Conservation (phyloP, 2,888 invertebrate species). For the Pharmacophagus antenor region DNA sequence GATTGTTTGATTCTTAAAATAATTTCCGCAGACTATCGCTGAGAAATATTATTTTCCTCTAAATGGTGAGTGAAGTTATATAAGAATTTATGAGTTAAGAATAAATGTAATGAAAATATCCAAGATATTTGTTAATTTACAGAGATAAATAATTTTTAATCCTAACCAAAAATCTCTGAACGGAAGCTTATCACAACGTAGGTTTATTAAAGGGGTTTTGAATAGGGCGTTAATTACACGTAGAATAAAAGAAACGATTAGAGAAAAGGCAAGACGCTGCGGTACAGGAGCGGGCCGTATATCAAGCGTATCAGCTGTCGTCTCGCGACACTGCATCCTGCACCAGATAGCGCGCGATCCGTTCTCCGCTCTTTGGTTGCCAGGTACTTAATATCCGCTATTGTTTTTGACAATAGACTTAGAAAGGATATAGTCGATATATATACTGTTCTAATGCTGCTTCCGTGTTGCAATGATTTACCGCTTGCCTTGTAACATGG, state of each 20-base stretch:
- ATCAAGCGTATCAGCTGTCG: slow-evolving; percentile 62
- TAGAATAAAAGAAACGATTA: slow-evolving; percentile 29
- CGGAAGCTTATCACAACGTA: not conserved
- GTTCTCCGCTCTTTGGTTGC: slow-evolving; percentile 49
- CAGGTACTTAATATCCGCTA: slow-evolving; percentile 26
- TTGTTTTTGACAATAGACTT: slow-evolving; percentile 17
- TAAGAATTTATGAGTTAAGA: too few species aligned
- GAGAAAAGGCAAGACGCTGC: slow-evolving; percentile 51
- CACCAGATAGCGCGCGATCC: slow-evolving; percentile 54
- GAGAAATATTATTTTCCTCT: too few species aligned
- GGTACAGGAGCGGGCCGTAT: slow-evolving; percentile 64
- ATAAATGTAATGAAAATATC: too few species aligned
- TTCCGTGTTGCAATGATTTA: too few species aligned
- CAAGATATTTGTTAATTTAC: too few species aligned
- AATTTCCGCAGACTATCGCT: too few species aligned
- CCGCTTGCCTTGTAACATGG: too few species aligned
- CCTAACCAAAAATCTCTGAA: too few species aligned
- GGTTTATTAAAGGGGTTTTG: slow-evolving; percentile 26
- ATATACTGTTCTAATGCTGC: too few species aligned
- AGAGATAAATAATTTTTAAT: too few species aligned
- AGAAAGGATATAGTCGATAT: not conserved
- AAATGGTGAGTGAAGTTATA: too few species aligned
- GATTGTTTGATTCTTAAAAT: too few species aligned
- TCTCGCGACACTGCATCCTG: slow-evolving; percentile 59
- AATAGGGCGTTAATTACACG: slow-evolving; percentile 34